These are phyloP conservation scores for Acrobasis suavella DNA, from an alignment of 2,888 invertebrate species.

Conservation along the genomic window DNA sequence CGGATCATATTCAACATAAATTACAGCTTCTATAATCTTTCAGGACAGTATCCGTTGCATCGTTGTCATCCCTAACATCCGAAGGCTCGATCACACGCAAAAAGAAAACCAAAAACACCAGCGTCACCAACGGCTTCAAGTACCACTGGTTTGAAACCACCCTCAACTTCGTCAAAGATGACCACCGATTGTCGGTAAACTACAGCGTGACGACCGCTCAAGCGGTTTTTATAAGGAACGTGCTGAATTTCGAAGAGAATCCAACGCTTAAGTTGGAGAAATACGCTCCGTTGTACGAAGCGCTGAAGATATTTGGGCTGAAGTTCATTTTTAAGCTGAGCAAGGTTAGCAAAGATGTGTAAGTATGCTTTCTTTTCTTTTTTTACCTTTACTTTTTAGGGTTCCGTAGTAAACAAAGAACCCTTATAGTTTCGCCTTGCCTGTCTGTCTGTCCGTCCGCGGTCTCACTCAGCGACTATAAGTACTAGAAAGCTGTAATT, in stretches of 20 bases:
- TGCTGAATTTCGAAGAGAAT: constrained; percentile 33
- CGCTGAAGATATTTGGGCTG: constrained; percentile 33
- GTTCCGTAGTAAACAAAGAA: no score
- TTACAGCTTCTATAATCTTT: background rate
- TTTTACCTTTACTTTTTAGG: no score
- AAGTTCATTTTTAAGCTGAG: constrained; percentile 33
- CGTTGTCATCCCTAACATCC: background rate
- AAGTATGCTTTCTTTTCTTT: background rate
- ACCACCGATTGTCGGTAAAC: constrained; percentile 31
- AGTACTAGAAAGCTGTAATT: no score
- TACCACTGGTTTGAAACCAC: constrained; percentile 40
- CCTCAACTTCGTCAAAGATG: constrained; percentile 50
- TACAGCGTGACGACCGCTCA: constrained; percentile 41
- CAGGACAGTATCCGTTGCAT: background rate
- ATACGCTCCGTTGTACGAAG: constrained; percentile 45
- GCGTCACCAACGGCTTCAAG: constrained; percentile 36
- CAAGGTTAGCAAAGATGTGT: constrained; percentile 4
- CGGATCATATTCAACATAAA: no score
- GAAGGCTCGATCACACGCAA: background rate
- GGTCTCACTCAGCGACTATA: no score
- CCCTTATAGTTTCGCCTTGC: no score
- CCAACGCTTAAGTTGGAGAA: constrained; percentile 25
- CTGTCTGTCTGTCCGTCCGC: no score
- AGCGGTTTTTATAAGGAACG: constrained; percentile 37
- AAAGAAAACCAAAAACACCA: background rate